A percentile compares a stretch with the other conserved stretches of the same genome.
Conservation (phyloP, 2,888 invertebrate genomes). For the Chloroclystis v-ata region DNA sequence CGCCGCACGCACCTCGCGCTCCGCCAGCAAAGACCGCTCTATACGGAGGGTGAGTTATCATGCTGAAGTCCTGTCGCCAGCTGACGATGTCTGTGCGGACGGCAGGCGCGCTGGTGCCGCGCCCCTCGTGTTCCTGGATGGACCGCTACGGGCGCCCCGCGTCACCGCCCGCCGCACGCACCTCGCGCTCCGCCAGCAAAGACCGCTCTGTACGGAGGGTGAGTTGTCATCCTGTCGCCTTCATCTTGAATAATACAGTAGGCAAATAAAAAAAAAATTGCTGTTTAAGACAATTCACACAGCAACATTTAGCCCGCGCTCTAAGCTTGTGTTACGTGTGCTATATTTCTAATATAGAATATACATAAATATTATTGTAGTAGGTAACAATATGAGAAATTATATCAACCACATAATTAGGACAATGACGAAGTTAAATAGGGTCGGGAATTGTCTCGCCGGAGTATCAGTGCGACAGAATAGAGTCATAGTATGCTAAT, state of each 20-base stretch:
- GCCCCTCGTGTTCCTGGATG: constrained; percentile 96
- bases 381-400: too few relatives aligned
- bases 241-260: too few relatives aligned
- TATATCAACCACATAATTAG: too few relatives aligned
- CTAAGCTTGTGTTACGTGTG: too few relatives aligned
- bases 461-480: constrained; percentile 19
- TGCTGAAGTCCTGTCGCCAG: constrained; percentile 87
- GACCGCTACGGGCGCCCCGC: constrained; percentile 92
- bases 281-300: too few relatives aligned
- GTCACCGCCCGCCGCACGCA: constrained; percentile 52
- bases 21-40: constrained; percentile 80
- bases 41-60: constrained; percentile 77
- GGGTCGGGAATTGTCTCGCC: not conserved
- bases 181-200: constrained; percentile 75
- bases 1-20: constrained; percentile 54
- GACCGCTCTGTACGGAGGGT: constrained; percentile 83
- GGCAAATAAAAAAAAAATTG: too few relatives aligned
- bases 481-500: constrained; percentile 51
- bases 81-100: constrained; percentile 92
- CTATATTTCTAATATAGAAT: too few relatives aligned
- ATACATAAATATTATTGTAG: too few relatives aligned
- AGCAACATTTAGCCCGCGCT: too few relatives aligned
- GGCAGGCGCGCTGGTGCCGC: constrained; percentile 84
- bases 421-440: too few relatives aligned
- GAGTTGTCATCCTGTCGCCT: constrained; percentile 82